phyloP scores from a whole-genome alignment of 2,113 vertebrate genomes.

The Cercopithecus mona region DNA sequence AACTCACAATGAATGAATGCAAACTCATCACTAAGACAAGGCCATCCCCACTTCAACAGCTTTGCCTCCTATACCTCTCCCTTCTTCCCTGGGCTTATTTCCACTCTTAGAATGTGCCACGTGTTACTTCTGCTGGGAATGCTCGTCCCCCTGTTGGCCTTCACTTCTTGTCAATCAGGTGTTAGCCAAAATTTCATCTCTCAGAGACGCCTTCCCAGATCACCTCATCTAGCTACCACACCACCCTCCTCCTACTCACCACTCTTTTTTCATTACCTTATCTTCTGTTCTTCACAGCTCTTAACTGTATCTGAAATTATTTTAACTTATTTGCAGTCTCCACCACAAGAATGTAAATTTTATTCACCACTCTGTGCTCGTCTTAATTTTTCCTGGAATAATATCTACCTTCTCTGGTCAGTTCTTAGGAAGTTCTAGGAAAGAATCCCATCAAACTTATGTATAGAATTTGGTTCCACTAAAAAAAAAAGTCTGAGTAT shows the following conservation, averaged over 20 bases:
- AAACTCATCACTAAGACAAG: background rate
- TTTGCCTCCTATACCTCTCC: background rate
- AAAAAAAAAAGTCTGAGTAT: background rate
- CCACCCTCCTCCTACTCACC: background rate
- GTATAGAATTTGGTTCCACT: background rate
- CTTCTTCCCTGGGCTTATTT: background rate
- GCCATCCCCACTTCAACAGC: background rate
- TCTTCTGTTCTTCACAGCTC: background rate
- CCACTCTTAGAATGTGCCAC: background rate
- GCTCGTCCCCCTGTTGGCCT: background rate
- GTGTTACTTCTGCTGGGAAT: background rate
- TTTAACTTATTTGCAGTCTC: slow-evolving; percentile 29
- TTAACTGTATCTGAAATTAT: background rate
- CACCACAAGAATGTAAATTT: background rate
- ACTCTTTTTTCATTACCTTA: background rate
- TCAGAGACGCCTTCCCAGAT: background rate
- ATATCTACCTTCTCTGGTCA: background rate
- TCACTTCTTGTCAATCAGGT: background rate
- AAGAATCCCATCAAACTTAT: background rate
- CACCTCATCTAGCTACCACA: background rate
- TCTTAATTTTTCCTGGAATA: background rate
- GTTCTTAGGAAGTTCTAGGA: background rate
- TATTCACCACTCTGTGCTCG: background rate
- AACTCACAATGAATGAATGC: background rate
- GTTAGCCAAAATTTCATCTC: background rate